Evolutionary conservation across 2,797 vertebrate genomes (phyloP).

Genomic region (Onychomys leucogaster): DNA sequence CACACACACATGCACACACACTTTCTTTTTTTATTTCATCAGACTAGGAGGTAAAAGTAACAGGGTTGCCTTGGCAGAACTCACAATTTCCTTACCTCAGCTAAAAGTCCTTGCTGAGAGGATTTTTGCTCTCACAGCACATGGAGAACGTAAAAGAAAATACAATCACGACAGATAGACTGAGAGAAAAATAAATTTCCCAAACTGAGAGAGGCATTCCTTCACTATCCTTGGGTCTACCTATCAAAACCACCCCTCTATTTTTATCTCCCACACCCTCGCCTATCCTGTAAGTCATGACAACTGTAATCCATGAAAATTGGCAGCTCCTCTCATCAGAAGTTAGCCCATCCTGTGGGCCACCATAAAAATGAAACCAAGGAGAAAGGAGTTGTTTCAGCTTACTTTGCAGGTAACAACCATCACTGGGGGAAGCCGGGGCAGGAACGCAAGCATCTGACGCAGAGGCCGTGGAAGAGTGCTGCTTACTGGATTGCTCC

Average conservation of each 20-base stretch:
- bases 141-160: neutral
- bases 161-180: rapidly evolving
- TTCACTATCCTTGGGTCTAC: neutral
- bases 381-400: neutral
- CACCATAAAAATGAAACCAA: neutral
- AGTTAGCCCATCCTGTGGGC: neutral
- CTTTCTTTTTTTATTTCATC: neutral
- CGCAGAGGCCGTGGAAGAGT: neutral
- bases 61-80: neutral
- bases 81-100: neutral
- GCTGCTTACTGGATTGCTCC: neutral
- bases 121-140: no score
- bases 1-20: neutral
- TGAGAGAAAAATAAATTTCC: neutral
- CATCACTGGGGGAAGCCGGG: neutral
- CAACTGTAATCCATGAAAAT: neutral
- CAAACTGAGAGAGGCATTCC: neutral
- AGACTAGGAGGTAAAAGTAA: neutral
- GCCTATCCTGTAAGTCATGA: neutral
- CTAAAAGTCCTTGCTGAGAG: neutral
- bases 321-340: neutral
- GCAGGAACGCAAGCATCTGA: neutral
- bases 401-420: neutral
- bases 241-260: neutral
- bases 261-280: neutral